phyloP scores from a whole-genome alignment of 2,888 invertebrate species.

The Pinctada fucata region DNA sequence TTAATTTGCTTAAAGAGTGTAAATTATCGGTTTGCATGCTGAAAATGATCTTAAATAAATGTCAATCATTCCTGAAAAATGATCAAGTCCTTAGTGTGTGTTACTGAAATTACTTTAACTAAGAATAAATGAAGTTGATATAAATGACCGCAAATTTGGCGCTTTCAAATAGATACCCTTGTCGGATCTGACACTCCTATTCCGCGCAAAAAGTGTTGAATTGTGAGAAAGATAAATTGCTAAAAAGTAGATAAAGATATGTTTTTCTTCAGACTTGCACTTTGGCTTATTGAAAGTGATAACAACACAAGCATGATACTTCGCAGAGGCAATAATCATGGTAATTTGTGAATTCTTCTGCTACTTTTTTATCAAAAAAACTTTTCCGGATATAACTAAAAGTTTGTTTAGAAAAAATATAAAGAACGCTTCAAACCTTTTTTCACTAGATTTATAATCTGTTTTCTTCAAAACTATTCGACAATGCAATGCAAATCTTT shows the following conservation, averaged over 20 bases:
- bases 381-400: background rate
- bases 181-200: constrained; percentile 11
- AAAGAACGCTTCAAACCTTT: too few relatives aligned
- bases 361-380: background rate
- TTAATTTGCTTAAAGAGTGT: constrained; percentile 47
- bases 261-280: background rate
- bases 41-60: constrained; percentile 39
- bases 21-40: constrained; percentile 46
- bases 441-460: too few relatives aligned
- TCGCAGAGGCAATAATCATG: too few relatives aligned
- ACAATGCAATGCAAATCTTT: too few relatives aligned
- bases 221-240: constrained; percentile 8
- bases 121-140: constrained; percentile 15
- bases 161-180: constrained; percentile 12
- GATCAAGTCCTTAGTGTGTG: constrained; percentile 21
- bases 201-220: constrained; percentile 6
- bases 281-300: constrained; percentile 11
- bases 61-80: constrained; percentile 37
- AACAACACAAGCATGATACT: background rate
- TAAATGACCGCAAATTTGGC: constrained; percentile 27
- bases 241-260: background rate
- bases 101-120: constrained; percentile 4
- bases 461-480: too few relatives aligned
- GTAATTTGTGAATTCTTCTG: background rate
- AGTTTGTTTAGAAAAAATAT: background rate